phyloP scores from a whole-genome alignment of 2,797 vertebrate genomes.

The Oophaga sylvatica region DNA sequence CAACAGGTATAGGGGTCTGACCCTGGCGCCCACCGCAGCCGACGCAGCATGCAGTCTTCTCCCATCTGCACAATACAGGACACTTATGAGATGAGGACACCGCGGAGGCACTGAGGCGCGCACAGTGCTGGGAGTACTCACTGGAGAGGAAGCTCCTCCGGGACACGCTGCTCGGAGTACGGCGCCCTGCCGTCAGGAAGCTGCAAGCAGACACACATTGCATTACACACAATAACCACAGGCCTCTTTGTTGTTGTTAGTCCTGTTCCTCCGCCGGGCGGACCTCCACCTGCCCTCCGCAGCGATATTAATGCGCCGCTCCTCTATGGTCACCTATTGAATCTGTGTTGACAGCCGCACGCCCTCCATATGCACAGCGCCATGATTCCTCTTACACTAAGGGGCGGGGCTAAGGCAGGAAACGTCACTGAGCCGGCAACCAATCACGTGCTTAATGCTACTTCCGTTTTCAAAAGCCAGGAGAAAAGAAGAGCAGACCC shows the following conservation, averaged over 20 bases:
- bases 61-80: constrained; percentile 67
- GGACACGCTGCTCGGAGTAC: too few species aligned
- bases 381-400: constrained; percentile 65
- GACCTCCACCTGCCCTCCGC: too few species aligned
- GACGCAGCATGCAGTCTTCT: constrained; percentile 74
- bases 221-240: not conserved
- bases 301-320: too few species aligned
- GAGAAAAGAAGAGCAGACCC: not conserved
- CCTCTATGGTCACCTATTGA: constrained; percentile 66
- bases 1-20: constrained; percentile 82
- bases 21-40: constrained; percentile 65
- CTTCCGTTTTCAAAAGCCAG: not conserved
- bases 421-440: constrained; percentile 22
- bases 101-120: not conserved
- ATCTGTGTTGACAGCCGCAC: not conserved
- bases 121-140: not conserved
- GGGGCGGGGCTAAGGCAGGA: not conserved
- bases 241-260: not conserved
- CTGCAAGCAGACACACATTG: not conserved
- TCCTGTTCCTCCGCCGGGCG: too few species aligned
- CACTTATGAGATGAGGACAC: not conserved
- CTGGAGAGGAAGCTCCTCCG: constrained; percentile 11
- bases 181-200: not conserved
- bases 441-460: not conserved
- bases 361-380: constrained; percentile 57